A percentile compares a stretch with the other conserved stretches of the same genome.
Evolutionary conservation across 2,113 vertebrate species (phyloP).

Genomic region (Camelus dromedarius): DNA sequence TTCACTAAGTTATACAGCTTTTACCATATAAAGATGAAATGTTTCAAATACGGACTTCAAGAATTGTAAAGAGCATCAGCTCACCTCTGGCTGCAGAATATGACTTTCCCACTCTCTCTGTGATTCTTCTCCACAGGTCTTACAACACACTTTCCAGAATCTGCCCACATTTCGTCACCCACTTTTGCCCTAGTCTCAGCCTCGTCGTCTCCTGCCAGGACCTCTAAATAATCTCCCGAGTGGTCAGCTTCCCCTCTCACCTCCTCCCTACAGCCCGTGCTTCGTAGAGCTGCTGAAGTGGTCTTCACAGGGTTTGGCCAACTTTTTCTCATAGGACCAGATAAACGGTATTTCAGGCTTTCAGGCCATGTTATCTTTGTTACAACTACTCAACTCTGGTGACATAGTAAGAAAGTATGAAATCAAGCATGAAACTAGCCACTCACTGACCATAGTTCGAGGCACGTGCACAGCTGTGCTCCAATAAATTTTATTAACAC

Average conservation of each 20-base stretch:
- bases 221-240: not conserved
- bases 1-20: not conserved
- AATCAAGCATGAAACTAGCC: not conserved
- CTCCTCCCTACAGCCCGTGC: not conserved
- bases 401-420: too few species aligned
- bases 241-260: not conserved
- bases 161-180: not conserved
- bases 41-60: not conserved
- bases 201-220: not conserved
- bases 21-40: slow-evolving; percentile 29
- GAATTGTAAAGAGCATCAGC: not conserved
- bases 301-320: not conserved
- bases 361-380: not conserved
- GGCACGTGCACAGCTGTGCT: not conserved
- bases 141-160: not conserved
- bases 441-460: not conserved
- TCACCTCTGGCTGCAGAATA: not conserved
- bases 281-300: not conserved
- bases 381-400: not conserved
- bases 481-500: not conserved
- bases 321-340: not conserved
- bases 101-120: not conserved
- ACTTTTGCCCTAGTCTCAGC: not conserved
- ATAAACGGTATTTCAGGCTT: not conserved
- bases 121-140: not conserved